Evolutionary conservation across 2,888 invertebrate species (phyloP), one percentile per base, ranked within the genome.

Genomic region (Poecilus cupreus): DNA sequence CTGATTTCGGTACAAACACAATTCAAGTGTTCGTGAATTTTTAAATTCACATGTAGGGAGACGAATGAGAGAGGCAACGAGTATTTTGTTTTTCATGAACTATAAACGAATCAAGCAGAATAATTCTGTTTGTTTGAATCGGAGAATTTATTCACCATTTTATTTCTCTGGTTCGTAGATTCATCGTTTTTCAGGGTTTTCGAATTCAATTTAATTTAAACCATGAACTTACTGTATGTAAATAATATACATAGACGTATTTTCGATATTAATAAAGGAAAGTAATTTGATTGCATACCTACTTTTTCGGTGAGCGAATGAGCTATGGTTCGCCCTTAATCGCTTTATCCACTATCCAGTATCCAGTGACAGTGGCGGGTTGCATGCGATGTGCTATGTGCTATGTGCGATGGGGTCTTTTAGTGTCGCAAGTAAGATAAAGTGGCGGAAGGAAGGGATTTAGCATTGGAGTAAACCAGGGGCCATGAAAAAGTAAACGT

Each of bases 1-100:
- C 64, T 78, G 64, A 78, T 78, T 77, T 78, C 64, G 32, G 46
- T 26, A 46, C 78, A 78, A 78, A 78, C 32, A 68, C 60, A 57
- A 77, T 77, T 77, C 49, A 43, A 77, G 46, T 32, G 24, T 51
- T 75, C n/a, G 68, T 54, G 75, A 75, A 75, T 75, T 75, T 75
- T 75, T 75, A 75, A 49, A 75, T 72, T 75, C 54, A 18, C 26
- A n/a, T 13, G 18, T 26, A 20, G 46, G 20, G 39, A 22, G 60
- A 78, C 24, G 43, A 39, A 13, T 8, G 51, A 16, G 51, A 22
- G 72, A 72, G 13, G 60, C 22, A 77, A 75, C 74, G 74, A 22
- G 46, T 74, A 74, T 74, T 74, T 49, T 74, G 74, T 74, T 74
- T 74, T 74, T 20, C 49, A 75, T 13, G 54, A 49, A 24, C n/a